phyloP scores from a whole-genome alignment of 2,797 vertebrate genomes.

The Hipposideros larvatus region DNA sequence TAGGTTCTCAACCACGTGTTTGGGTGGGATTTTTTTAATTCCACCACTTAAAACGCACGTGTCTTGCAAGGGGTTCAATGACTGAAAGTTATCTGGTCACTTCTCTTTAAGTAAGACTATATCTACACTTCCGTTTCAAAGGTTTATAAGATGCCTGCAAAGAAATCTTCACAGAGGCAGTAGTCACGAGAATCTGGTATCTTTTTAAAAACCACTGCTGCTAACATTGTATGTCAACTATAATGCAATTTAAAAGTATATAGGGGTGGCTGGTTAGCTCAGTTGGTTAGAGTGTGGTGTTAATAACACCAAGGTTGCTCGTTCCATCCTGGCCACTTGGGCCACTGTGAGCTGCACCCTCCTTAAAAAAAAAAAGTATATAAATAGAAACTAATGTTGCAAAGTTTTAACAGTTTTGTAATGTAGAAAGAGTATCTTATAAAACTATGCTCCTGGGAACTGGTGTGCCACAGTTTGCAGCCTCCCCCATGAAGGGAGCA shows the following conservation, averaged over 20 bases:
- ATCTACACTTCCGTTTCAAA: not conserved
- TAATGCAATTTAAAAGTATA: not conserved
- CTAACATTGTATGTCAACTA: not conserved
- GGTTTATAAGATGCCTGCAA: not conserved
- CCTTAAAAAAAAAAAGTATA: no score
- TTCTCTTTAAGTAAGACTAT: not conserved
- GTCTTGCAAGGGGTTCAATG: no score
- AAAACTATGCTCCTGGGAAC: not conserved
- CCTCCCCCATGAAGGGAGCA: not conserved
- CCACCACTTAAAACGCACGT: not conserved
- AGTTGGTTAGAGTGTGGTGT: no score
- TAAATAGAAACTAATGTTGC: not conserved
- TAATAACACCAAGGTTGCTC: no score
- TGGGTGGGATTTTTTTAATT: not conserved
- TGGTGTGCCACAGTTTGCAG: fast-evolving
- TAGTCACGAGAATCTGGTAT: not conserved
- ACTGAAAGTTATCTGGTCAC: not conserved
- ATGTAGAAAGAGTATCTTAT: not conserved
- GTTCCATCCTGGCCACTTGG: no score
- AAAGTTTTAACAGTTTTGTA: not conserved
- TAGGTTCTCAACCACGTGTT: not conserved
- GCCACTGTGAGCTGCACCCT: no score
- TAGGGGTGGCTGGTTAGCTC: no score
- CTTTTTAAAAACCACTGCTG: not conserved
- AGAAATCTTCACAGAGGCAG: not conserved